Base-by-base conservation (phyloP, 2,113 vertebrate genomes). In the Calyptomena viridis region DNA sequence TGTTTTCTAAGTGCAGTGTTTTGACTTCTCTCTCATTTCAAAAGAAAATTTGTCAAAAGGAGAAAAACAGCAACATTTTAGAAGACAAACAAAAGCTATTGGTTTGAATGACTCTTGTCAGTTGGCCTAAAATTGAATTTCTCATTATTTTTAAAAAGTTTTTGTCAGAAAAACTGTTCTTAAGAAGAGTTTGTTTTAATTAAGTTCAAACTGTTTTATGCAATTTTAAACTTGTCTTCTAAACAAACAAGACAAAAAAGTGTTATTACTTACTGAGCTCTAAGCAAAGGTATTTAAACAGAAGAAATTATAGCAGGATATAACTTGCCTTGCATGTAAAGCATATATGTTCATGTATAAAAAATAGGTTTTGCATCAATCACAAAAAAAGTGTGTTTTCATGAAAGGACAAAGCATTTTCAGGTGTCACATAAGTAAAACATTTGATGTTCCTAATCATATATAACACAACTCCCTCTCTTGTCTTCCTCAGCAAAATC, bases 381-480 rank as follows among this genome's bases (percentile, higher is more conserved):
- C 53, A 28, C 35, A 75, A 85, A 81, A n/a, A 85, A 72, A 11
- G 2, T 1, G 1, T 42, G 2, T 37, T 82, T 78, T 78, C 35
- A 15, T 68, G 53, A 83, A 78, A 84, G n/a, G 33, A 44, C 14
- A 56, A 79, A 73, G 5, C 7, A 25, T 82, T 87, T 93, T 50
- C 18, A 35, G 60, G 35, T 28, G 31, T 12, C 20, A 27, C 9
- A 10, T 28, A 58, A 60, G 9, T 47, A 28, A 72, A 75, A 76
- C 2, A 25, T 82, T 56, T 52, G 27, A 28, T 42, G 5, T 69
- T 77, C 31, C 20, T 62, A 31, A 33, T 73, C 6, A 6, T 37
- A 23, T 14, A 28, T n/a, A 86, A 21, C 3, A 11, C 2, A 63
- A 30, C 1, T 2, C 4, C 25, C 4, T 20, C 8, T 72, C 33